Conservation (phyloP, 2,888 invertebrate genomes). For the Lithophane ornitopus region DNA sequence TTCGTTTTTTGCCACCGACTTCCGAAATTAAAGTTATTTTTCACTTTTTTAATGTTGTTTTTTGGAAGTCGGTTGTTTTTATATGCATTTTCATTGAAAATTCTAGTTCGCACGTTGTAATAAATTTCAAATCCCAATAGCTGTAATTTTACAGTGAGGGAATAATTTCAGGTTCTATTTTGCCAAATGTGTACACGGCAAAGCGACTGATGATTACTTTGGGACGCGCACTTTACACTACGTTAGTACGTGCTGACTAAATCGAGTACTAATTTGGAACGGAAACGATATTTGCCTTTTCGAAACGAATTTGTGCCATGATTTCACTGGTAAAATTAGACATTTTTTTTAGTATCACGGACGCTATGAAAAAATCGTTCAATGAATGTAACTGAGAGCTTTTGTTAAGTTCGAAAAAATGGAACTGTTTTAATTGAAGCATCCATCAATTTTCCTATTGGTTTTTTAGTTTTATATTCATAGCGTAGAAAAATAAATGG, state of each 20-base stretch:
- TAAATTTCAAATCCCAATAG: slow-evolving; percentile 52
- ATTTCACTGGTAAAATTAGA: background rate
- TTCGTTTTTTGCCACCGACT: too few species aligned
- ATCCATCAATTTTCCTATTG: background rate
- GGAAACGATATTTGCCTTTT: slow-evolving; percentile 19
- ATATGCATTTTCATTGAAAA: slow-evolving; percentile 35
- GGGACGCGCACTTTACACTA: slow-evolving; percentile 16
- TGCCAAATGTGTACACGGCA: slow-evolving; percentile 37
- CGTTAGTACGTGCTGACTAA: slow-evolving; percentile 13
- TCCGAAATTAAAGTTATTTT: too few species aligned
- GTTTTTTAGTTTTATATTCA: slow-evolving; percentile 8
- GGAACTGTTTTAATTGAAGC: slow-evolving; percentile 18
- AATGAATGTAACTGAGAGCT: slow-evolving; percentile 12
- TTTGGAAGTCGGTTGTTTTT: too few species aligned
- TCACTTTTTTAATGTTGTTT: too few species aligned
- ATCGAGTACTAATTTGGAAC: slow-evolving; percentile 22
- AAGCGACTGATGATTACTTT: slow-evolving; percentile 48
- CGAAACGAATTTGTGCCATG: slow-evolving; percentile 7
- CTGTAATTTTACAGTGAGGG: slow-evolving; percentile 50
- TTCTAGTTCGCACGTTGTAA: slow-evolving; percentile 44
- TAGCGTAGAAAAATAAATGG: slow-evolving; percentile 14
- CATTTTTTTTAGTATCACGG: background rate
- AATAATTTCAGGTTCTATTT: slow-evolving; percentile 56
- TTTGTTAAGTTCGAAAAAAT: slow-evolving; percentile 7
- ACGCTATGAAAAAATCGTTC: background rate